phyloP scores from a whole-genome alignment of 2,113 vertebrate genomes.

The Rhinopomastus cyanomelas region DNA sequence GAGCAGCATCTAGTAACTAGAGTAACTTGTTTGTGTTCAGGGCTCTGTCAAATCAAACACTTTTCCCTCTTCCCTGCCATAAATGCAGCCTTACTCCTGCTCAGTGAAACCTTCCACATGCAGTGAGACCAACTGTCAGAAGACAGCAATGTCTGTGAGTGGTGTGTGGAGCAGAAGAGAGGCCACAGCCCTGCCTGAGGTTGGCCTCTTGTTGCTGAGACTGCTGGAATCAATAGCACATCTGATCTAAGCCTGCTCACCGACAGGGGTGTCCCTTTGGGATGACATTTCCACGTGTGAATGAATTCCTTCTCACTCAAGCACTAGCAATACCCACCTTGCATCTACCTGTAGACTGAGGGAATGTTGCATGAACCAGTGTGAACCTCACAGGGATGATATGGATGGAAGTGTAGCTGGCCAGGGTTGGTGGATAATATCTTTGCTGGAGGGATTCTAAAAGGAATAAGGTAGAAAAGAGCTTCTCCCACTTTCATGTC shows the following conservation, averaged over 20 bases:
- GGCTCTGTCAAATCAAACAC: neutral
- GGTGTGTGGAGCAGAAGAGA: neutral
- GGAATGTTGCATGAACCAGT: neutral
- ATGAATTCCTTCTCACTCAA: neutral
- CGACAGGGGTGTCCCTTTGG: neutral
- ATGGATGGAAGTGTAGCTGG: neutral
- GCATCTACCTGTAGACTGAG: rapidly evolving
- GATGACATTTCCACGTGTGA: neutral
- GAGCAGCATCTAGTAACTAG: neutral
- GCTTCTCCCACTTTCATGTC: neutral
- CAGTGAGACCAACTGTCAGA: neutral
- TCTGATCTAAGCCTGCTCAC: neutral
- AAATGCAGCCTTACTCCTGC: neutral
- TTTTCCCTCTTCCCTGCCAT: neutral
- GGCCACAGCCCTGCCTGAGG: neutral
- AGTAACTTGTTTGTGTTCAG: neutral
- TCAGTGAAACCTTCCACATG: neutral
- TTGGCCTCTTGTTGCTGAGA: neutral
- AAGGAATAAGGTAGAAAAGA: neutral
- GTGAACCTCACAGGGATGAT: neutral
- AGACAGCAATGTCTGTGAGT: neutral
- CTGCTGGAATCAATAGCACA: neutral
- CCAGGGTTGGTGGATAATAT: neutral
- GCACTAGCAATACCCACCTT: neutral
- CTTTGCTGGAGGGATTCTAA: neutral